phyloP scores from a whole-genome alignment of 2,888 invertebrate genomes.

The Spilosoma lubricipeda region DNA sequence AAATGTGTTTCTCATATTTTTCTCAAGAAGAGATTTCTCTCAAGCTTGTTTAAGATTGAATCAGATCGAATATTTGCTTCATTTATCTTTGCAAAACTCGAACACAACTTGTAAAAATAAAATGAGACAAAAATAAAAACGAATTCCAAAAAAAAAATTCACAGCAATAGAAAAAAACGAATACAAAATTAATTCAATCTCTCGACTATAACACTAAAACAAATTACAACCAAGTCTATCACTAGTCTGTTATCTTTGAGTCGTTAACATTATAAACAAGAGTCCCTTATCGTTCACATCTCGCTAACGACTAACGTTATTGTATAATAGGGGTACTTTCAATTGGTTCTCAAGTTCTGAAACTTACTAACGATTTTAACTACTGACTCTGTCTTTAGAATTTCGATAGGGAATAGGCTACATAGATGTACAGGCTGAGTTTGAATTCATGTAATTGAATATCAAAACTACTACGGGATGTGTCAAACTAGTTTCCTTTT shows the following conservation, averaged over 20 bases:
- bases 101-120: neutral
- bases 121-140: neutral
- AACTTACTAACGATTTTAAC: slow-evolving; percentile 35
- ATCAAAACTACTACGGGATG: neutral
- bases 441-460: slow-evolving; percentile 1
- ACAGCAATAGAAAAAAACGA: neutral
- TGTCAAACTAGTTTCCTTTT: neutral
- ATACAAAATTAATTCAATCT: neutral
- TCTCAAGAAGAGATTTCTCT: neutral
- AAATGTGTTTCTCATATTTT: neutral
- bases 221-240: slow-evolving; percentile 1
- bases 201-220: neutral
- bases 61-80: neutral
- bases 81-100: neutral
- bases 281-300: slow-evolving; percentile 18
- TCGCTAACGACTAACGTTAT: slow-evolving; percentile 20
- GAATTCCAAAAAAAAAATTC: neutral
- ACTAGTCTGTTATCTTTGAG: slow-evolving; percentile 1
- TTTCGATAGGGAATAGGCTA: slow-evolving; percentile 21
- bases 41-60: neutral
- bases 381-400: slow-evolving; percentile 28
- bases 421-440: neutral
- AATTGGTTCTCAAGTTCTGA: slow-evolving; percentile 27
- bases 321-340: slow-evolving; percentile 22
- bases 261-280: slow-evolving; percentile 23